phyloP scores from a whole-genome alignment of 2,797 vertebrate genomes.

The Enteromius argenteus region DNA sequence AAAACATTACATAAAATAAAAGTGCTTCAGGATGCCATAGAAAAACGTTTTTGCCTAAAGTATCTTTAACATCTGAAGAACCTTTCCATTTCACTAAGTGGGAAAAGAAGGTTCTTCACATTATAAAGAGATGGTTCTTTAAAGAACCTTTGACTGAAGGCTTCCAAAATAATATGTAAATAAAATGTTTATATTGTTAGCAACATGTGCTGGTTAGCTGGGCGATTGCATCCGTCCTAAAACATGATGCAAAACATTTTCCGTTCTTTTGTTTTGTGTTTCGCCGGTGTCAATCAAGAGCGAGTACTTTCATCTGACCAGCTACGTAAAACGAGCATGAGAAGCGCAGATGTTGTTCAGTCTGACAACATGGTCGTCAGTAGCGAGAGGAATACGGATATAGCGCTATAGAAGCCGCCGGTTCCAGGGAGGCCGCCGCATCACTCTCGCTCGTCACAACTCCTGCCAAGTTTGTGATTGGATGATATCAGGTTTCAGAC shows the following conservation, averaged over 20 bases:
- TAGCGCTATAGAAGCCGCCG: background rate
- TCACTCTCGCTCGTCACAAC: slow-evolving; percentile 2
- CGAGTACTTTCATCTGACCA: slow-evolving; percentile 1
- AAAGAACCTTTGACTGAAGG: too few species aligned
- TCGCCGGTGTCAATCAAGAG: background rate
- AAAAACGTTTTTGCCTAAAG: too few species aligned
- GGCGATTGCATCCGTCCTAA: background rate
- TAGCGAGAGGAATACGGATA: background rate
- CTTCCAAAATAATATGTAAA: background rate
- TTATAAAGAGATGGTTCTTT: too few species aligned
- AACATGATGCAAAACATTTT: background rate
- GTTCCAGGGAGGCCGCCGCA: background rate
- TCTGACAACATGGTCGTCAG: background rate
- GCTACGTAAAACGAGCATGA: slow-evolving; percentile 10
- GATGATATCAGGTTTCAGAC: slow-evolving; percentile 9
- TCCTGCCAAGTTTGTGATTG: slow-evolving; percentile 16
- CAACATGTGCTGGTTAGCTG: background rate
- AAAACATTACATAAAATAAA: background rate
- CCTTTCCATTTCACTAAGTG: too few species aligned
- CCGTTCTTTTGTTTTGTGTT: background rate
- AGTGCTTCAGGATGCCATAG: too few species aligned
- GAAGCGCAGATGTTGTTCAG: slow-evolving; percentile 8
- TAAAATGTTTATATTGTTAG: background rate
- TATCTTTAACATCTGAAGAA: too few species aligned
- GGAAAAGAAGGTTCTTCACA: too few species aligned